Evolutionary conservation across 2,888 invertebrate species (phyloP), one percentile per base, ranked within the genome.

Genomic region (Rapana venosa): DNA sequence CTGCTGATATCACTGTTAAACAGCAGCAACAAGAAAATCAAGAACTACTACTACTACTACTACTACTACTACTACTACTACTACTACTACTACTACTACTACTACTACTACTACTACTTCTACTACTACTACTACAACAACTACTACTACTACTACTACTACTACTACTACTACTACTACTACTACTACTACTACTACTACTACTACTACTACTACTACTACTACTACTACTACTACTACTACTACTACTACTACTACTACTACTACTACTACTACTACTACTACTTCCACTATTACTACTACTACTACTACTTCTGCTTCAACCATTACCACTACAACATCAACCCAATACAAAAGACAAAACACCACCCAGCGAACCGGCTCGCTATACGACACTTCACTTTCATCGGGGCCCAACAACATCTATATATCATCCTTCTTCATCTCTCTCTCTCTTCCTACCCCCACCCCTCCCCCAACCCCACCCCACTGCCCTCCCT

Each of bases 51-150:
- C 47, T 47, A 47, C 47, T 47, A 47, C 47, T 47, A 47, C 47
- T 47, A 47, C 47, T 47, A 47, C 47, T 47, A 47, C 47, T 47
- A 47, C 77, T 74, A 30, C 30, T 74, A 74, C 77, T 74, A 74
- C 77, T 74, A 74, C 77, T 74, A 74, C 77, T 74, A 74, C 77
- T 74, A 74, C 77, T 74, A 74, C 77, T 74, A 74, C 77, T 74
- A 74, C 77, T 74, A 74, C 77, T 74, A 74, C 77, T 74, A 74
- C 77, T 74, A 74, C 77, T n/a, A n/a, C n/a, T n/a, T 47, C 47
- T 47, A 8, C 47, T 47, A 47, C 47, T 47, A 15, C 20, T 81
- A 17, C 81, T 26, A 4, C 30, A 2, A 17, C 81, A 2, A 17
- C 81, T n/a, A 17, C 81, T n/a, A 17, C 81, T n/a, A 81, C 81